Evolutionary conservation across 2,888 invertebrate species (phyloP), one percentile per base, ranked within the genome.

Genomic region (Nymphalis polychloros): DNA sequence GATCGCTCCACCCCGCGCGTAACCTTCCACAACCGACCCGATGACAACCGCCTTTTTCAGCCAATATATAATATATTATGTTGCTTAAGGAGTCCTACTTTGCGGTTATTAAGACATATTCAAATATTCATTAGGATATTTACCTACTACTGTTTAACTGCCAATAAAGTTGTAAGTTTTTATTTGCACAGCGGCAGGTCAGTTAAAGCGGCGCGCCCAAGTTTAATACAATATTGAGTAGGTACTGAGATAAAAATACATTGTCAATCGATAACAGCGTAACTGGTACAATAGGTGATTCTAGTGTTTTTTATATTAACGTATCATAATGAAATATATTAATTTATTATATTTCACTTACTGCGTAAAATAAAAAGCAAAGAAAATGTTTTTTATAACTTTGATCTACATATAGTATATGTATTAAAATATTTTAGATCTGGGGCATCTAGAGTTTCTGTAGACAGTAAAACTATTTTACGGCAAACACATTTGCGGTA

Each of bases 11-110:
- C 68, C 92, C 76, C 78, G 78, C 84, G 78, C 85, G 86, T 86
- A 88, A 89, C 88, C 89, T 89, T 88, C 84, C 89, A 85, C 87
- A 88, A 87, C 88, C 87, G 85, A 84, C 79, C 83, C 84, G 81
- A 81, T 87, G 86, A 87, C 88, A 88, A 85, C 86, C 84, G 81
- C 81, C 81, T 79, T 59, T 70, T 72, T 70, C 64, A 49, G 52
- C 23, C 55, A 60, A 55, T 19, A 59, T 47, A 17, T 61, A 31
- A 31, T 7, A 7, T 19, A 20, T 41, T 41, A 41, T 13, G 13
- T 41, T 41, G 41, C 13, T 13, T 4, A 41, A 41, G 41, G 13
- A 41, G 13, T 13, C 4, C 41, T 41, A 41, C 41, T 13, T 41
- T 41, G 41, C 41, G 2, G 41, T 41, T 41, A 13, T 41, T 41